These are phyloP conservation scores for Anniella stebbinsi DNA, from an alignment of 2,797 vertebrate genomes.

Conservation along the genomic window DNA sequence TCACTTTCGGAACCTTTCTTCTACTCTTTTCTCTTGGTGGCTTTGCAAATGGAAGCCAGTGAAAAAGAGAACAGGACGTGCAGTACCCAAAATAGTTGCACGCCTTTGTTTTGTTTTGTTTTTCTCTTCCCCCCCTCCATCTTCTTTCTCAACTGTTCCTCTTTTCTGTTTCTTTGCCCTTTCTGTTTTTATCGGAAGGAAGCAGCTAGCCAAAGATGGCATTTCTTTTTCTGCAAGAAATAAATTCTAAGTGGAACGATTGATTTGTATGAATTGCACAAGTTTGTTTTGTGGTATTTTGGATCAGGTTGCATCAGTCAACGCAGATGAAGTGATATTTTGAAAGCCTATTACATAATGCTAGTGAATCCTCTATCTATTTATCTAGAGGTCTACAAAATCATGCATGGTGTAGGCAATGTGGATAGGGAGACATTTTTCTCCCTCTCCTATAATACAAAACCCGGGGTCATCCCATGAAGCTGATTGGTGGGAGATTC, in stretches of 20 bases:
- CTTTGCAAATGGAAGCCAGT: conserved; percentile 7
- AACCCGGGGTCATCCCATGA: no score
- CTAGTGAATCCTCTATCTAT: conserved; percentile 29
- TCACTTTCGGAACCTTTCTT: conserved; percentile 11
- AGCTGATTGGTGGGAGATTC: no score
- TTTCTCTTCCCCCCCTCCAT: no score
- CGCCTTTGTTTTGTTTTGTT: background rate
- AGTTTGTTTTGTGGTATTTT: conserved; percentile 58
- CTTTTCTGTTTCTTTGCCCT: background rate
- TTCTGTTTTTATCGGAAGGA: conserved; percentile 14
- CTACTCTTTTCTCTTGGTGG: conserved; percentile 3
- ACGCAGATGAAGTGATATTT: conserved; percentile 55
- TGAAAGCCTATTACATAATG: conserved; percentile 59
- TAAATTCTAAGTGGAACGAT: conserved; percentile 58
- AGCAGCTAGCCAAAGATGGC: conserved; percentile 41
- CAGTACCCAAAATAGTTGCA: background rate
- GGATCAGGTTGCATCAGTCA: conserved; percentile 64
- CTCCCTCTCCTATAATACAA: no score
- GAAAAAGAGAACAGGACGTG: background rate
- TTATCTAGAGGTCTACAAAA: background rate
- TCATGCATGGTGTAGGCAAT: background rate
- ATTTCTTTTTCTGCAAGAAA: conserved; percentile 59
- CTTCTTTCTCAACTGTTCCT: background rate
- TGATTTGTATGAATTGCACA: conserved; percentile 62
- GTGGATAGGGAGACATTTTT: no score